Evolutionary conservation across 2,888 invertebrate species (phyloP).

Genomic region (Anoplius nigerrimus): DNA sequence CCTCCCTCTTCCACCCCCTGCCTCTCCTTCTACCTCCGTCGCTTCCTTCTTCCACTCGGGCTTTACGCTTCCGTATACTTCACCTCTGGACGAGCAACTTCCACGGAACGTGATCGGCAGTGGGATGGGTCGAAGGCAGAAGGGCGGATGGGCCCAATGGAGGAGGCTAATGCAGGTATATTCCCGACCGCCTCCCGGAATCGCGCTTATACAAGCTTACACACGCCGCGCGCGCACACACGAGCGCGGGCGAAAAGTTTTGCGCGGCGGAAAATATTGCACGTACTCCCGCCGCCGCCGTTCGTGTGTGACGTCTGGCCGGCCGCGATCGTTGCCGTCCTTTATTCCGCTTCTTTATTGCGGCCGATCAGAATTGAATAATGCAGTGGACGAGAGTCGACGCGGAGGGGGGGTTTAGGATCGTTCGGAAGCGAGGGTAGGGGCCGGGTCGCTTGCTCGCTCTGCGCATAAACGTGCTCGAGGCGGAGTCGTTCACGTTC

Average conservation of each 20-base stretch:
- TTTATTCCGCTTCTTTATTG: conserved; percentile 66
- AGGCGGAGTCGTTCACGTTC: background rate
- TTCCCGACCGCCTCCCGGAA: background rate
- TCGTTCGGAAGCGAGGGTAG: background rate
- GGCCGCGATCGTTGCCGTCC: conserved; percentile 42
- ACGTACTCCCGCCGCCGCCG: conserved; percentile 32
- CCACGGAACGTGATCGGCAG: background rate
- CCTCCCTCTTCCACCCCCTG: background rate
- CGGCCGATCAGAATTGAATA: conserved; percentile 67
- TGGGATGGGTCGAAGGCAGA: too few relatives aligned
- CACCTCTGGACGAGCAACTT: conserved; percentile 8
- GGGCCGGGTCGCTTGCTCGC: background rate
- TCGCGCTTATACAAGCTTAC: too few relatives aligned
- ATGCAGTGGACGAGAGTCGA: conserved; percentile 59
- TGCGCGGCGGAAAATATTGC: conserved; percentile 50
- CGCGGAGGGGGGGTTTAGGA: background rate
- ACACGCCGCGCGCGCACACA: background rate
- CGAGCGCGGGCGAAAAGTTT: conserved; percentile 24
- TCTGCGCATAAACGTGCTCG: background rate
- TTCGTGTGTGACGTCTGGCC: conserved; percentile 23
- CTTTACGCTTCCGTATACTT: background rate
- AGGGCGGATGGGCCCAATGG: background rate
- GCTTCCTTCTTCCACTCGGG: background rate
- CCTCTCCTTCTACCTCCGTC: too few relatives aligned
- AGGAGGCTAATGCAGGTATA: conserved; percentile 3